Conservation (phyloP, 2,797 vertebrate species). For the Molossus molossus region DNA sequence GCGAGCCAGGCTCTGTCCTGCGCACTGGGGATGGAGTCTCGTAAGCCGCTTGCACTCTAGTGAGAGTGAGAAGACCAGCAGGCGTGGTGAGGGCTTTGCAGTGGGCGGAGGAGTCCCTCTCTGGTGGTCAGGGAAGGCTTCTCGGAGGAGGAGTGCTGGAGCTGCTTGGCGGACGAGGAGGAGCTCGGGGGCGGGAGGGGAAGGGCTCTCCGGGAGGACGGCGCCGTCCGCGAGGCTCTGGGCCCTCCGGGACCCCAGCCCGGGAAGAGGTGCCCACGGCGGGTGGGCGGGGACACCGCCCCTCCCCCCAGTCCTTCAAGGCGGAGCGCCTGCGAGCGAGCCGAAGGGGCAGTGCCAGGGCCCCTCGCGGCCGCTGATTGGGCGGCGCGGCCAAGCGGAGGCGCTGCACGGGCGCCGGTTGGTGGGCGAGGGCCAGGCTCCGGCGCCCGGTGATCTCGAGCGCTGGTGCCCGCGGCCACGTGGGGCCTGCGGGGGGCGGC, state of each 20-base stretch:
- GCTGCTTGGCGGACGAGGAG: neutral
- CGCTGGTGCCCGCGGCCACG: conserved; percentile 57
- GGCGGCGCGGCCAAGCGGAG: neutral
- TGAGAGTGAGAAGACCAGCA: too few species aligned
- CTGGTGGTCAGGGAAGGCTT: conserved; percentile 37
- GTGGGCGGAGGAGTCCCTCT: neutral
- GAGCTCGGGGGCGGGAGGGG: neutral
- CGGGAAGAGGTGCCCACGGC: accelerated
- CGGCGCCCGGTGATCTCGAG: neutral
- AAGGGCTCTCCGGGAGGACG: neutral
- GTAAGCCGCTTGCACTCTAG: neutral
- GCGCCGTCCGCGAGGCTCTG: accelerated
- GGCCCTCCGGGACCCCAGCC: accelerated
- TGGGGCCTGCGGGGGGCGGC: conserved; percentile 28
- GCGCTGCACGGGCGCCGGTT: conserved; percentile 35
- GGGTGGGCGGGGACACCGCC: accelerated
- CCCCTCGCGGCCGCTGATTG: conserved; percentile 65
- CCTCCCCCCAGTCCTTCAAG: neutral
- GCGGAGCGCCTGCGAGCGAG: neutral
- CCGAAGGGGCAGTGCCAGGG: neutral
- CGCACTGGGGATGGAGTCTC: neutral
- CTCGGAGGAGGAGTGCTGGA: neutral
- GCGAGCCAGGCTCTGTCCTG: neutral
- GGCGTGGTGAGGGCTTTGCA: neutral
- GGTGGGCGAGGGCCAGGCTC: neutral